These are phyloP conservation scores for Rhizomys pruinosus DNA, from an alignment of 2,113 vertebrate genomes.

Conservation along the genomic window DNA sequence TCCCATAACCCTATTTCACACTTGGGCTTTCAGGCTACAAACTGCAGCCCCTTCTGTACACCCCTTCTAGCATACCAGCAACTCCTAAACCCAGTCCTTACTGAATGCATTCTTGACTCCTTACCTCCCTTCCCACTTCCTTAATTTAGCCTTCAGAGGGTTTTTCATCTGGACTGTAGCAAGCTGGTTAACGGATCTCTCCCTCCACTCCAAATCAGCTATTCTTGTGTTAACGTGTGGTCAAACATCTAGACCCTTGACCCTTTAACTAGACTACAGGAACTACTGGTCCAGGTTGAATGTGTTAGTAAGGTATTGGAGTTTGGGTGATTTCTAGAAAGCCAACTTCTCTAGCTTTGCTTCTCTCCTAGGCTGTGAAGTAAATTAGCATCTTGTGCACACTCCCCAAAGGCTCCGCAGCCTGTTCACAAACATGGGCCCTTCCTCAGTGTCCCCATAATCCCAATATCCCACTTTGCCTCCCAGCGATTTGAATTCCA, in stretches of 20 bases:
- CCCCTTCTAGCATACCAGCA: neutral
- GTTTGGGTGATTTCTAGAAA: neutral
- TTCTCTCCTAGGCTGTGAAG: fast-evolving
- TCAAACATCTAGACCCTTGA: neutral
- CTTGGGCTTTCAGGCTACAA: neutral
- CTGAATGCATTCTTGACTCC: neutral
- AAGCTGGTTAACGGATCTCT: neutral
- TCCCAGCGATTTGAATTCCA: neutral
- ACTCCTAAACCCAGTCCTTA: neutral
- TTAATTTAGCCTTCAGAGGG: neutral
- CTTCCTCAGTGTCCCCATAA: neutral
- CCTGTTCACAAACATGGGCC: too few species aligned
- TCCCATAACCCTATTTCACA: neutral
- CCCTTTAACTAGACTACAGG: neutral
- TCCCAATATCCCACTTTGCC: neutral
- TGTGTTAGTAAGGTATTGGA: fast-evolving
- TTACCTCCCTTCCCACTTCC: neutral
- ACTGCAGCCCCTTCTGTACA: fast-evolving
- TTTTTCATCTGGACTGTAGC: neutral
- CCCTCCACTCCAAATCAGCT: neutral
- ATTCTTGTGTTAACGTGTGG: neutral
- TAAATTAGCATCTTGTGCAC: too few species aligned
- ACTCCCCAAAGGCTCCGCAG: neutral
- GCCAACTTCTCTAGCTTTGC: neutral
- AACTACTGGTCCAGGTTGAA: neutral